Conservation (phyloP, 2,888 invertebrate genomes). For the Miltochrista miniata region DNA sequence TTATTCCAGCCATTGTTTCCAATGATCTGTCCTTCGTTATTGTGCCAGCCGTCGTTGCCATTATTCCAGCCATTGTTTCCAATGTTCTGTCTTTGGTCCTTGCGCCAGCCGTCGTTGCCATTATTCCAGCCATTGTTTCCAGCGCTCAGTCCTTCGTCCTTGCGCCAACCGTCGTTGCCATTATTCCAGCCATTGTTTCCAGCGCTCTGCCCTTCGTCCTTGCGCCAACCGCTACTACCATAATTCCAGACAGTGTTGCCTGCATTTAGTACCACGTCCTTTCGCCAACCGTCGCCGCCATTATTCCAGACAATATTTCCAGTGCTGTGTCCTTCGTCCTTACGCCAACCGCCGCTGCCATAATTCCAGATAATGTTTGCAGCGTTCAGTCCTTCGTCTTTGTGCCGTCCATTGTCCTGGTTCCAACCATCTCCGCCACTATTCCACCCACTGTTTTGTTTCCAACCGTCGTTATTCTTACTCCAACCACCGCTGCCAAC, state of each 20-base stretch:
- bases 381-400: too few relatives aligned
- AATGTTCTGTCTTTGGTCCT: not conserved
- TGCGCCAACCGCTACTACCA: not conserved
- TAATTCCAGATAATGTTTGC: too few relatives aligned
- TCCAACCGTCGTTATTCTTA: too few relatives aligned
- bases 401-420: too few relatives aligned
- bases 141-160: not conserved
- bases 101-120: not conserved
- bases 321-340: too few relatives aligned
- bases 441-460: too few relatives aligned
- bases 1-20: constrained; percentile 2
- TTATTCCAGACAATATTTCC: too few relatives aligned
- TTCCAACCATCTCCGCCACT: too few relatives aligned
- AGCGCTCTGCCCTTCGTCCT: not conserved
- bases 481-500: not conserved
- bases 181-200: not conserved
- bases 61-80: not conserved
- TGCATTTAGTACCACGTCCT: too few relatives aligned
- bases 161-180: not conserved
- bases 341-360: too few relatives aligned
- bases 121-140: not conserved
- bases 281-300: too few relatives aligned
- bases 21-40: too few relatives aligned
- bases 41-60: not conserved
- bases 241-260: not conserved